Base-by-base conservation (phyloP, 2,888 invertebrate species). In the Drosophila maculinotata region DNA sequence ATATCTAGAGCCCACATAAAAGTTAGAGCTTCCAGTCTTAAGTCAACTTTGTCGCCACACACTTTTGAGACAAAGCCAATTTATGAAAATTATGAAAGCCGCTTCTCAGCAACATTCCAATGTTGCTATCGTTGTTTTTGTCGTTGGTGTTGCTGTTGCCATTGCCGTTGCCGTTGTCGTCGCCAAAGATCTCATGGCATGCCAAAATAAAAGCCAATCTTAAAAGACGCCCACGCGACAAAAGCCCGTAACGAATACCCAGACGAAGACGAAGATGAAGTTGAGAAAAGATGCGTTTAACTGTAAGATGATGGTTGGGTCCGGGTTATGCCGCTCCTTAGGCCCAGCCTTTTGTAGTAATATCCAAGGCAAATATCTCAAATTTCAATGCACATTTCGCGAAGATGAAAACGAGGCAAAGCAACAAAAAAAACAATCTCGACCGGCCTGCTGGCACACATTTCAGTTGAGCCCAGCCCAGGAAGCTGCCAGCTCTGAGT, bases 321-420 rank as follows among this genome's bases (percentile, higher is more conserved):
- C 53, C 54, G 60, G 56, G 26, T 39, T 48, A 47, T 56, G 68
- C 60, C 73, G 67, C 76, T 73, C 76, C 76, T 67, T 70, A 26
- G 59, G 70, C 68, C 69, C 54, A 30, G 78, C 83, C 81, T 76
- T 76, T 81, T 76, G 76, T 76, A 78, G 75, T 68, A 75, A 75
- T 79, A 83, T 84, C 82, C 82, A 78, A 70, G 76, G 67, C 71
- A 75, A 83, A 79, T 83, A 84, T 83, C 85, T 83, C 83, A 82
- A 83, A 84, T 83, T 83, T 84, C 83, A 80, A 76, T 66, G 82
- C 76, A 80, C 66, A 76, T 65, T 70, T 71, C 49, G 69, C 67
- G 51, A 68, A 53, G 28, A 56, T 51, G 56, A 51, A 65, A 54
- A 51, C 35, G 49, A 38, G 15, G 8, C 17, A 17, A 20, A 23